A percentile compares a stretch with the other conserved stretches of the same genome.
Evolutionary conservation across 2,797 vertebrate genomes (phyloP).

Genomic region (Bradypus variegatus): DNA sequence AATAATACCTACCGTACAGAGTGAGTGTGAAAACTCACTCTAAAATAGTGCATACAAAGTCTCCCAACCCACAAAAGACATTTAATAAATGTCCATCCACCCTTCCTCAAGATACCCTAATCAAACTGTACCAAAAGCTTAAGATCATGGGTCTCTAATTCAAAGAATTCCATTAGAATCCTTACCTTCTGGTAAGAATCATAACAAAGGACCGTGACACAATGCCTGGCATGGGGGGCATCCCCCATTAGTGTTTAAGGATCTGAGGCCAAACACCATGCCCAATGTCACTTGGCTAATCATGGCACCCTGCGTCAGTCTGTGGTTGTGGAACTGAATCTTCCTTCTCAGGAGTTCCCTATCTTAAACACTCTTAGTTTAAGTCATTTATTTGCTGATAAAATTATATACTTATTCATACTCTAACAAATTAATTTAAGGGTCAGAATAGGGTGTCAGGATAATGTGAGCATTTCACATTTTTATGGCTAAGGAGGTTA

Average conservation of each 20-base stretch:
- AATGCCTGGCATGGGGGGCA: background rate
- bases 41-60: background rate
- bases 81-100: background rate
- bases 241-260: background rate
- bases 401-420: background rate
- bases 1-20: background rate
- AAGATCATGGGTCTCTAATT: background rate
- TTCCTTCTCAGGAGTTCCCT: background rate
- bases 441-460: background rate
- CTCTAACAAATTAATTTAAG: background rate
- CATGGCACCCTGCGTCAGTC: background rate
- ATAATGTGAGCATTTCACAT: background rate
- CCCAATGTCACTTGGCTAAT: no score
- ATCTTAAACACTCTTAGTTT: background rate
- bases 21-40: background rate
- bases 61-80: background rate
- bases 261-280: background rate
- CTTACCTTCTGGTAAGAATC: background rate
- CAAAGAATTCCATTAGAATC: background rate
- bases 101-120: background rate
- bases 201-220: background rate
- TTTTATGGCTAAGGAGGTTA: background rate
- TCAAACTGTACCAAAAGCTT: background rate
- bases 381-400: background rate
- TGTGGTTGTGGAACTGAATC: no score